These are phyloP conservation scores for Todiramphus saurophagus DNA, from an alignment of 2,113 vertebrate genomes.

Conservation along the genomic window DNA sequence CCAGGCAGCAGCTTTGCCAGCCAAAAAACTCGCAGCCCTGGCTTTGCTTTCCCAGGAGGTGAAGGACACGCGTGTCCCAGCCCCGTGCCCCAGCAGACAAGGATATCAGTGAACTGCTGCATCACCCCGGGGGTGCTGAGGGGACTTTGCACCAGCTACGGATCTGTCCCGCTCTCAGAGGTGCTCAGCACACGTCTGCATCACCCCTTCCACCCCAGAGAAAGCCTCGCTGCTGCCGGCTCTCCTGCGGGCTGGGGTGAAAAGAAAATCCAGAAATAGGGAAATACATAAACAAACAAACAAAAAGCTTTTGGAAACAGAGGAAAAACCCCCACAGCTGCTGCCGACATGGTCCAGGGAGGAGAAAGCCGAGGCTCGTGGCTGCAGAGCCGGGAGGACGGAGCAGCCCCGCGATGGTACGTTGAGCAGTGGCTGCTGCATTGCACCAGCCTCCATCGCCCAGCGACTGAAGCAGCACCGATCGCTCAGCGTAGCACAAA, in stretches of 20 bases:
- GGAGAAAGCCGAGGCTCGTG: not conserved
- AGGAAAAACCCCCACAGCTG: not conserved
- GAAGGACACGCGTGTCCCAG: accelerated
- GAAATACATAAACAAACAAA: no score
- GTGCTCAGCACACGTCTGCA: not conserved
- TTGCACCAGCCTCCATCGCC: constrained; percentile 38
- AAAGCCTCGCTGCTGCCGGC: not conserved
- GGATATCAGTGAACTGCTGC: accelerated
- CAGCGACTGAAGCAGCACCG: not conserved
- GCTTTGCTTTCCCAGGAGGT: not conserved
- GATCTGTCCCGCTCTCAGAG: accelerated
- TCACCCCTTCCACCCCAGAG: not conserved
- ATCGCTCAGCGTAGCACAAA: accelerated
- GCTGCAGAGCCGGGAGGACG: not conserved
- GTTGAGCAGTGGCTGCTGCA: not conserved
- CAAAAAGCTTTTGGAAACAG: not conserved
- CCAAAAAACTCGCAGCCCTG: accelerated
- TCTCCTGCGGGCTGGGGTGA: not conserved
- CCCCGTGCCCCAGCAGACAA: not conserved
- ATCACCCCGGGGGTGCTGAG: accelerated
- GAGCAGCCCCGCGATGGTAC: not conserved
- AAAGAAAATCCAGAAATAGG: not conserved
- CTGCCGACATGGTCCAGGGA: not conserved
- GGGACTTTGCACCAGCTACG: not conserved
- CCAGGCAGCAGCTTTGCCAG: not conserved